phyloP scores from a whole-genome alignment of 2,888 invertebrate genomes.

The Ashinkailepas kermadecensis region DNA sequence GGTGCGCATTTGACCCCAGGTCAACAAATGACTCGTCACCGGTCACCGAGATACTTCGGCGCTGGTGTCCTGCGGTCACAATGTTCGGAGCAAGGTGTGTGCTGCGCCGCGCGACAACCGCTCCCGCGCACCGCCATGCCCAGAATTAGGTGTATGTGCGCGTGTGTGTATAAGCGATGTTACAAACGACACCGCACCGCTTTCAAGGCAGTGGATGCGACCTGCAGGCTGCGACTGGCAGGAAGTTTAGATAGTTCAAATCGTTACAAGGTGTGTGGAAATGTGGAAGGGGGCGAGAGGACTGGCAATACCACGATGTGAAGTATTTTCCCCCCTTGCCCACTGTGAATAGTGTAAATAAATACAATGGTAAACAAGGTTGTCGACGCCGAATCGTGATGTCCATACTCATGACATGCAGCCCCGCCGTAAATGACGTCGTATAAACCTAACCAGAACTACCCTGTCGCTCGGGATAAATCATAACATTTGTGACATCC shows the following conservation, averaged over 20 bases:
- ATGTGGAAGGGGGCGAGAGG: not conserved
- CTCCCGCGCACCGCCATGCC: not conserved
- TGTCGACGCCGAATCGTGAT: not conserved
- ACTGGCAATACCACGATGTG: not conserved
- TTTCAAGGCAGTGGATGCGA: not conserved
- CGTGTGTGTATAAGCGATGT: no score
- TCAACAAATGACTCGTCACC: no score
- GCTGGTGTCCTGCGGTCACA: not conserved
- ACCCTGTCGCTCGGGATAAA: no score
- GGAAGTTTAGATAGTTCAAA: not conserved
- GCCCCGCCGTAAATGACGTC: no score
- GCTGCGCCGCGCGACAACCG: not conserved
- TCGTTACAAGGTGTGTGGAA: not conserved
- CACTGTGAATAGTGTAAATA: slow-evolving; percentile 19
- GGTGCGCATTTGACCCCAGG: no score
- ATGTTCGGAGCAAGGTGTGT: not conserved
- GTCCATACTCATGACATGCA: no score
- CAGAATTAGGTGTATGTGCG: not conserved
- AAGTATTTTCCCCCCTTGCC: not conserved
- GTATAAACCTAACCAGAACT: no score
- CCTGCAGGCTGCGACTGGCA: not conserved
- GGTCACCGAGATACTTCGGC: no score
- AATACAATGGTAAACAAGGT: not conserved
- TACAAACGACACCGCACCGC: no score
- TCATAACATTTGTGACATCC: no score